Base-by-base conservation (phyloP, 2,113 vertebrate genomes). In the Eubucco bourcierii region DNA sequence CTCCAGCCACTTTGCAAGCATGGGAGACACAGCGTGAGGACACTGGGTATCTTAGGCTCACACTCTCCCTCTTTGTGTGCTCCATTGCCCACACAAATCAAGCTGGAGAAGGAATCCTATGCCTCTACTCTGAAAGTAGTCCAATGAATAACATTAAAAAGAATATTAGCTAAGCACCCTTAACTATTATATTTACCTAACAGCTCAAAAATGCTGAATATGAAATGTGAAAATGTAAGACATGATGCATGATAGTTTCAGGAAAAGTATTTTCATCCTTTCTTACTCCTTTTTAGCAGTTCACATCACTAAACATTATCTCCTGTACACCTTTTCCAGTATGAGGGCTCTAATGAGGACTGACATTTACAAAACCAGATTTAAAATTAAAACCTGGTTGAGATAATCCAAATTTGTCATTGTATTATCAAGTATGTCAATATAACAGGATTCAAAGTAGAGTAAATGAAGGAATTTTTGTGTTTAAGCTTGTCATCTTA, bases 1-100 rank as follows among this genome's bases (percentile, higher is more conserved):
- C 11, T 13, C 44, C 58, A 47, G 59, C 53, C 65, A n/a, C 0
- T 5, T 41, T 28, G 17, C 15, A n/a, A 59, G n/a, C 7, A 15
- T 14, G 2, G 29, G 41, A 59, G 28, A 24, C 17, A 7, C 23
- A 19, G 23, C 31, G 12, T 1, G 8, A 67, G 23, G 60, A 59
- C 34, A 19, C 0, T 3, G 9, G 13, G 8, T 18, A 55, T 66
- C 12, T 24, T 8, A 10, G 1, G 7, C 9, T 29, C 1, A 0
- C 34, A 71, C n/a, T 15, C 34, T 37, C 5, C 4, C 19, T 31
- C 12, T 21, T 16, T 12, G 16, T 6, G 16, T 1, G 12, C 60
- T 60, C 18, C 34, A 66, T 4, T 4, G 8, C n/a, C 75, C 18
- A 33, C 9, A 15, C 2, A 3, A 44, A 20, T 58, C 4, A 1